Percentiles rank a stretch among this genome's conserved stretches.
Evolutionary conservation across 2,797 vertebrate genomes (phyloP).

Genomic region (Spondyliosoma cantharus): DNA sequence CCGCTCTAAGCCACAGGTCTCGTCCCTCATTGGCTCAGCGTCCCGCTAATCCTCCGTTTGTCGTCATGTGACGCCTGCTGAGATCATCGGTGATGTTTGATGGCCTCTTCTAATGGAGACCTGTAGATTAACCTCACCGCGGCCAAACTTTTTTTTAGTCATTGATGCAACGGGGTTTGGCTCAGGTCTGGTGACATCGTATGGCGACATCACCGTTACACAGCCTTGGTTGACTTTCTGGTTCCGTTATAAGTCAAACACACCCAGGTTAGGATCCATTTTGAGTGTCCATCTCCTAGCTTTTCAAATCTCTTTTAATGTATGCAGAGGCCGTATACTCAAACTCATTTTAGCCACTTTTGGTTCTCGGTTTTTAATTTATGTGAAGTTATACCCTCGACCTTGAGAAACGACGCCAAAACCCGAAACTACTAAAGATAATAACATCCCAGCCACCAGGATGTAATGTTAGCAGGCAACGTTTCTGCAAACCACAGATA

Average conservation of each 20-base stretch:
- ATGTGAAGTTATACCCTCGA: no score
- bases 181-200: conserved; percentile 20
- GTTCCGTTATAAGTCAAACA: neutral
- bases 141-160: conserved; percentile 11
- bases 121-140: conserved; percentile 28
- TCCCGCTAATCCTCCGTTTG: conserved; percentile 24
- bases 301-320: no score
- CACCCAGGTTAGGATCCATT: neutral
- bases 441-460: no score
- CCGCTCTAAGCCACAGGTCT: conserved; percentile 3
- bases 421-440: no score
- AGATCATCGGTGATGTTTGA: conserved; percentile 31
- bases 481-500: no score
- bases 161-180: conserved; percentile 32
- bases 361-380: no score
- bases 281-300: neutral
- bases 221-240: neutral
- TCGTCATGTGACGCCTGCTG: neutral
- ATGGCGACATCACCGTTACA: neutral
- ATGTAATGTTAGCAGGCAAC: no score
- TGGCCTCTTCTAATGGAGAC: conserved; percentile 22
- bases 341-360: no score
- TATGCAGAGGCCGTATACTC: no score
- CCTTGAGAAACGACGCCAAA: no score
- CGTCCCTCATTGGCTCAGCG: conserved; percentile 23